Base-by-base conservation (phyloP, 2,888 invertebrate genomes). In the Tholera decimalis region DNA sequence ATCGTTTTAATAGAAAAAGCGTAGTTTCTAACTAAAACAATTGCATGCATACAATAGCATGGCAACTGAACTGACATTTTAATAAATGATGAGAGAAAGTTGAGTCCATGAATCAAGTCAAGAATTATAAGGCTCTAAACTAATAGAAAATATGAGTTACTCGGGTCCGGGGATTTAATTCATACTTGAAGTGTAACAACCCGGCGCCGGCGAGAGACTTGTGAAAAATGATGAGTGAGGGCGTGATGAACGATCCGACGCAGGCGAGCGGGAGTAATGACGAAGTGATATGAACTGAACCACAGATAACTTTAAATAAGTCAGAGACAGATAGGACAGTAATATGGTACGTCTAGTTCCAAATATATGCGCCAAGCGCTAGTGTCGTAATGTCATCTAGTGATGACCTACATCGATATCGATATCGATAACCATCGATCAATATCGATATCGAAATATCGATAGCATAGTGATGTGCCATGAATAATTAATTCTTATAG, bases 101-200 rank as follows among this genome's bases (percentile, higher is more conserved):
- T 18, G 11, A 15, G 15, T 9, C 30, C 3, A 28, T 8, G 11
- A 20, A 47, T 20, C 1, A n/a, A 2, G 20, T 24, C 26, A 30
- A 15, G 9, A 13, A 7, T 11, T 7, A 7, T 33, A 33, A 24
- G 11, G 18, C 18, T 47, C 18, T 8, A 13, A 49, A 24, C 15
- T 9, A n/a, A n/a, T 13, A 46, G 11, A 15, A 63, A 53, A 20
- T 3, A 8, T 22, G 5, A 0, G 11, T 3, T 20, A 39, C 28
- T 55, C 18, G 33, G 28, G 8, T 49, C 30, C 53, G 24, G 43
- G 30, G 57, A 61, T 73, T 57, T 50, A 56, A 54, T 65, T 20
- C 11, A 3, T 26, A 30, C 51, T 55, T 41, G 3, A 30, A 28
- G 8, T 37, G 28, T 15, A 50, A 28, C 13, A 35, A 28, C 3